Percentiles rank a stretch among this genome's conserved stretches.
phyloP scores from a whole-genome alignment of 2,888 invertebrate genomes.

The Rotaria sp. region DNA sequence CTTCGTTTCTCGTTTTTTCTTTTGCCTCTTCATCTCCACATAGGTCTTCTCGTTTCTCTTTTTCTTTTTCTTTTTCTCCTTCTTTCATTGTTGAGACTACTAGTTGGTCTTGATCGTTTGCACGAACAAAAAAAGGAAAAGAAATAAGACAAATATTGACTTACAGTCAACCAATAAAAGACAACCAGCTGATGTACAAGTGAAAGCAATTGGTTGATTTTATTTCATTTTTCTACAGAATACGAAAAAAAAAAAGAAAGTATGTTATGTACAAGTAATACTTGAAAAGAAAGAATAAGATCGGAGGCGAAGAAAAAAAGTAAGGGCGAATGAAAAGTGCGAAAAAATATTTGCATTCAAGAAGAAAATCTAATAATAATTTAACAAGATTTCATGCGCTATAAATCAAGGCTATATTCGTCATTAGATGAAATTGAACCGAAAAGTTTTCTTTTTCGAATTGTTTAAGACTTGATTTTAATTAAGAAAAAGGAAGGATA shows the following conservation, averaged over 20 bases:
- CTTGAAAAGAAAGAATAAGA: not conserved
- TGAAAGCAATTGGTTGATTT: not conserved
- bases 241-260: not conserved
- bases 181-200: not conserved
- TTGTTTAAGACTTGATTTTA: no score
- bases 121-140: not conserved
- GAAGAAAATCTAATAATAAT: no score
- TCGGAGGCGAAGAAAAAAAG: not conserved
- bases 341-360: no score
- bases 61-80: not conserved
- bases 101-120: not conserved
- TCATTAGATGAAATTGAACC: no score
- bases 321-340: no score
- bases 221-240: not conserved
- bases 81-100: not conserved
- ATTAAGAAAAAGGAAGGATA: no score
- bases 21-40: not conserved
- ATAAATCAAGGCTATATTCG: no score
- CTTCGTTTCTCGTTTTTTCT: not conserved
- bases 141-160: not conserved
- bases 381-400: no score
- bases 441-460: no score
- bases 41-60: not conserved
- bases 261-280: not conserved
- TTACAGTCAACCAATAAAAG: not conserved